Conservation (phyloP, 1,140 invertebrate species). For the Anoplolepis gracilipes region DNA sequence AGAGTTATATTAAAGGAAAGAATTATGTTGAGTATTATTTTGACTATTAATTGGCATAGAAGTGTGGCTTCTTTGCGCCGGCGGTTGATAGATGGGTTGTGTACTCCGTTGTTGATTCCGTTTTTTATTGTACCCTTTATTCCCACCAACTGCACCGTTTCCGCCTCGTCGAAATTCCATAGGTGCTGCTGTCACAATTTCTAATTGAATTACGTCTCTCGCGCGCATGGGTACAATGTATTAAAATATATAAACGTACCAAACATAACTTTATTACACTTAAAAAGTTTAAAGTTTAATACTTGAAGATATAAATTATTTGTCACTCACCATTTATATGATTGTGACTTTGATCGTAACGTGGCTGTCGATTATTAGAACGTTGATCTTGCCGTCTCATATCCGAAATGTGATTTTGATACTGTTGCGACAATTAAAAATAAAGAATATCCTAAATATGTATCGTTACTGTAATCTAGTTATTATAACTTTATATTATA, state of each 20-base stretch:
- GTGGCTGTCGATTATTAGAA: conserved; percentile 74
- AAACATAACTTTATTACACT: background rate
- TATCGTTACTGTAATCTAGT: background rate
- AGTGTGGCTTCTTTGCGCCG: conserved; percentile 79
- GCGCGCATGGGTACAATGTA: too few species aligned
- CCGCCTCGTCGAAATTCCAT: conserved; percentile 81
- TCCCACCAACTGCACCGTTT: conserved; percentile 68
- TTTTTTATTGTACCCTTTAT: conserved; percentile 78
- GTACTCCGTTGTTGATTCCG: conserved; percentile 80
- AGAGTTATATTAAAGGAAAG: conserved; percentile 69
- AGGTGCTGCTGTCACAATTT: conserved; percentile 63
- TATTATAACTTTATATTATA: conserved; percentile 3
- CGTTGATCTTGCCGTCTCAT: conserved; percentile 76
- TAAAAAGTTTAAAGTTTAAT: background rate
- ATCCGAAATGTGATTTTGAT: conserved; percentile 49
- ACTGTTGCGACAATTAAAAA: conserved; percentile 1
- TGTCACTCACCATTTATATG: conserved; percentile 77
- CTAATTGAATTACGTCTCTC: conserved; percentile 23
- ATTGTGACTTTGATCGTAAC: conserved; percentile 81
- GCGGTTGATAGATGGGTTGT: conserved; percentile 84
- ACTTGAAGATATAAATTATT: background rate
- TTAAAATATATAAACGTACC: background rate
- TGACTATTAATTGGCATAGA: conserved; percentile 67
- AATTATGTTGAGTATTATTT: conserved; percentile 66
- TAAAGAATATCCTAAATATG: background rate